Conservation (phyloP, 2,888 invertebrate genomes). For the Amiota mariae region DNA sequence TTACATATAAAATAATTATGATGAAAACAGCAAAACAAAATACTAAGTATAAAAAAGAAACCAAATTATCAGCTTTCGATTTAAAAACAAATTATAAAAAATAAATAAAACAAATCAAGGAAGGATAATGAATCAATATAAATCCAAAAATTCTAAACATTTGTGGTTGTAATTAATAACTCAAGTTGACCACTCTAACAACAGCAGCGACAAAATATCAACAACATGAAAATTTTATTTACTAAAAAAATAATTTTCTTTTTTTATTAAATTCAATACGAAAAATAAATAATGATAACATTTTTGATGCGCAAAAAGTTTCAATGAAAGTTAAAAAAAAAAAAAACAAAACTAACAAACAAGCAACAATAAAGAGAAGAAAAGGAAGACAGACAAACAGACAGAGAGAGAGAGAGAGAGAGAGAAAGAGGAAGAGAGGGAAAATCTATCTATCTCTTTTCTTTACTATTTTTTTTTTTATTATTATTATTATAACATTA, state of each 20-base stretch:
- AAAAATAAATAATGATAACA: not conserved
- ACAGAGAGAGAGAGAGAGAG: not conserved
- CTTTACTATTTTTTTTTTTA: no score
- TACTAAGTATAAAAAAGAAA: no score
- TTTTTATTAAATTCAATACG: not conserved
- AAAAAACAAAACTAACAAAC: not conserved
- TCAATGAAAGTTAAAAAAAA: not conserved
- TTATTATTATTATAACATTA: no score
- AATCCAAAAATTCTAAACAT: no score
- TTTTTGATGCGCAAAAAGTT: not conserved
- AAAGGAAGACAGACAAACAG: not conserved
- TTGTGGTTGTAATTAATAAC: conserved; percentile 41
- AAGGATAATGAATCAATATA: no score
- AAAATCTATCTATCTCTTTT: no score
- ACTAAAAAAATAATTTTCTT: not conserved
- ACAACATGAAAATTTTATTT: not conserved
- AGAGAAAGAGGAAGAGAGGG: no score
- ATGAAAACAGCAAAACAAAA: no score
- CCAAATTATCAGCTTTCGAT: no score
- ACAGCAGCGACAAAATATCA: conserved; percentile 34
- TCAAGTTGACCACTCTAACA: conserved; percentile 50
- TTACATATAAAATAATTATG: not conserved
- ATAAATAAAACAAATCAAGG: no score
- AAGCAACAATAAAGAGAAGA: not conserved
- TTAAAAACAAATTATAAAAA: no score